A percentile compares a stretch with the other conserved stretches of the same genome.
Evolutionary conservation across 2,797 vertebrate species (phyloP).

Genomic region (Phoeniculus purpureus): DNA sequence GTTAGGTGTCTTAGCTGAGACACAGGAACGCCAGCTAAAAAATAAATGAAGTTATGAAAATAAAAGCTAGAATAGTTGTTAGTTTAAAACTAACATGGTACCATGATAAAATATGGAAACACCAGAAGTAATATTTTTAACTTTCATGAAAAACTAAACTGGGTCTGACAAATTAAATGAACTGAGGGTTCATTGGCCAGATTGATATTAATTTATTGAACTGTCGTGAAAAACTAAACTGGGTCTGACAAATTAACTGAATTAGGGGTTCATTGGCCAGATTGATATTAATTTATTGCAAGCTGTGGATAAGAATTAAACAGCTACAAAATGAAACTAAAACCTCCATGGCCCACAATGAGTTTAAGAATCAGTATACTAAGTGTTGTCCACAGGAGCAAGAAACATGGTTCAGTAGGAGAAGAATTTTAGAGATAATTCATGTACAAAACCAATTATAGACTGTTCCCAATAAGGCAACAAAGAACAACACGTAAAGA

Average conservation of each 20-base stretch:
- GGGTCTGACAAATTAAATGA: not conserved
- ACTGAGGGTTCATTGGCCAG: not conserved
- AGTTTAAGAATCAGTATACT: not conserved
- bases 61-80: not conserved
- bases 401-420: not conserved
- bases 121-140: slow-evolving; percentile 6
- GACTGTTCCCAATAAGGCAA: not conserved
- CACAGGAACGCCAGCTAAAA: not conserved
- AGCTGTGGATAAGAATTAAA: not conserved
- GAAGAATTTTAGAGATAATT: not conserved
- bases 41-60: not conserved
- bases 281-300: not conserved
- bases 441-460: not conserved
- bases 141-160: not conserved
- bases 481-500: not conserved
- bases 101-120: not conserved
- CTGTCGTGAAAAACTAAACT: not conserved
- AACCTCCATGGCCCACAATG: not conserved
- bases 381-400: not conserved
- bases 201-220: not conserved
- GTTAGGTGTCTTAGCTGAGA: not conserved
- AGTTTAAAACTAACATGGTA: not conserved
- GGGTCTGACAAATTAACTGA: not conserved
- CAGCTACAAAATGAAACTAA: not conserved
- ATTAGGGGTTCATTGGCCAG: not conserved